Evolutionary conservation across 1,140 invertebrate genomes (phyloP).

Genomic region (Magallana ariakensis): DNA sequence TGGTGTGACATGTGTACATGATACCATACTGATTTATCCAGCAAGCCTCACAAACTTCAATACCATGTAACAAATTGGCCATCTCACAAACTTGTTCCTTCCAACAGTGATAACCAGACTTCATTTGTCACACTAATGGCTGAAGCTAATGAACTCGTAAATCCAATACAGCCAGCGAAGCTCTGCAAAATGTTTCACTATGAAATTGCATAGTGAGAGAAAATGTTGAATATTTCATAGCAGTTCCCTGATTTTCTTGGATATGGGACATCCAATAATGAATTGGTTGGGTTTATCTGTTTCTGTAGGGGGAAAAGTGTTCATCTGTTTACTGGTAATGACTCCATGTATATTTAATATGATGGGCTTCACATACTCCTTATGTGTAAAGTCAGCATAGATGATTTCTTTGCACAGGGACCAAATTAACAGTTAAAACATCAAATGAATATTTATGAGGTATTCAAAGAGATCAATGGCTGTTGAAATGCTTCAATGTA

Average conservation of each 20-base stretch:
- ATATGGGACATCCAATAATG: constrained; percentile 7
- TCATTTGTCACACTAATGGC: constrained; percentile 16
- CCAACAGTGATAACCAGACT: background rate
- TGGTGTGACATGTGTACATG: background rate
- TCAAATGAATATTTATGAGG: constrained; percentile 1
- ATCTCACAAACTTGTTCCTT: background rate
- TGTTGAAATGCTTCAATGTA: background rate
- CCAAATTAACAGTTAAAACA: background rate
- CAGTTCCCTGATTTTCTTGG: background rate
- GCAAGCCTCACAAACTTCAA: background rate
- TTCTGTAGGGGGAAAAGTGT: background rate
- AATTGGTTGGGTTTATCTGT: background rate
- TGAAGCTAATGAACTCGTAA: background rate
- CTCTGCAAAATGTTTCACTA: background rate
- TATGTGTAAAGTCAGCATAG: background rate
- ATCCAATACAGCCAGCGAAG: background rate
- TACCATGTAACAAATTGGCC: constrained; percentile 28
- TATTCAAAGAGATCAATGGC: background rate
- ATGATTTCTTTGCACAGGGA: background rate
- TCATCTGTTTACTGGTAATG: constrained; percentile 22
- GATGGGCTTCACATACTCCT: background rate
- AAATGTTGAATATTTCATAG: constrained; percentile 23
- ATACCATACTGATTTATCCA: background rate
- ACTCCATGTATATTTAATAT: constrained; percentile 19
- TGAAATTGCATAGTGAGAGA: constrained; percentile 5